These are phyloP conservation scores for Mus minutoides DNA, from an alignment of 2,797 vertebrate genomes.

Conservation along the genomic window DNA sequence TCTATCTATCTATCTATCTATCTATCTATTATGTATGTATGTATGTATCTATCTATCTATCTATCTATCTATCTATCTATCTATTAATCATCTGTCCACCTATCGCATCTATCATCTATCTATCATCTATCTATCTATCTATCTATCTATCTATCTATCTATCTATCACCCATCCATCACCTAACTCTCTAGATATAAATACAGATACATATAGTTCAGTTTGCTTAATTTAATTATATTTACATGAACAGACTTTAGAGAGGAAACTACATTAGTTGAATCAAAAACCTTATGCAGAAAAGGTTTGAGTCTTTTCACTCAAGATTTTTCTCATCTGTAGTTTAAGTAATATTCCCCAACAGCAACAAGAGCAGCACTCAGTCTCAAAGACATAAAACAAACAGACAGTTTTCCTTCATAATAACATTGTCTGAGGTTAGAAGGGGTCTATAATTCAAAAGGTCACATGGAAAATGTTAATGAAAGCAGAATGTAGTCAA, in stretches of 20 bases:
- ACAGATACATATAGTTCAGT: background rate
- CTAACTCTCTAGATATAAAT: background rate
- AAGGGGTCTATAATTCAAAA: constrained; percentile 82
- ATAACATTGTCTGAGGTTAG: constrained; percentile 64
- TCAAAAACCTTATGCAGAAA: constrained; percentile 33
- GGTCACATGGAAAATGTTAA: constrained; percentile 87
- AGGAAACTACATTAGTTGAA: background rate
- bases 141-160: too few relatives aligned
- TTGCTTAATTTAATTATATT: constrained; percentile 32
- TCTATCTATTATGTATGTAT: too few relatives aligned
- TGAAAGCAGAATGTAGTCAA: constrained; percentile 85
- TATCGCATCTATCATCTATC: too few relatives aligned
- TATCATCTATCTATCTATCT: too few relatives aligned
- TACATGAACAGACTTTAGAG: background rate
- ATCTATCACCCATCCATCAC: too few relatives aligned
- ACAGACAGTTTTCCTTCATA: constrained; percentile 68
- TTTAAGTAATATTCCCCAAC: constrained; percentile 63
- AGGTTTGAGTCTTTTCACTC: constrained; percentile 10
- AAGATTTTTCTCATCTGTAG: constrained; percentile 56
- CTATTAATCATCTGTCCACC: too few relatives aligned
- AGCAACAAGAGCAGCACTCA: constrained; percentile 31
- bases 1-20: too few relatives aligned
- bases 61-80: too few relatives aligned
- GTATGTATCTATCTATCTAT: too few relatives aligned
- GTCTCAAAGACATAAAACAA: constrained; percentile 72